Base-by-base conservation (phyloP, 1,140 invertebrate species). In the Paramacrobiotus metropolitanus region DNA sequence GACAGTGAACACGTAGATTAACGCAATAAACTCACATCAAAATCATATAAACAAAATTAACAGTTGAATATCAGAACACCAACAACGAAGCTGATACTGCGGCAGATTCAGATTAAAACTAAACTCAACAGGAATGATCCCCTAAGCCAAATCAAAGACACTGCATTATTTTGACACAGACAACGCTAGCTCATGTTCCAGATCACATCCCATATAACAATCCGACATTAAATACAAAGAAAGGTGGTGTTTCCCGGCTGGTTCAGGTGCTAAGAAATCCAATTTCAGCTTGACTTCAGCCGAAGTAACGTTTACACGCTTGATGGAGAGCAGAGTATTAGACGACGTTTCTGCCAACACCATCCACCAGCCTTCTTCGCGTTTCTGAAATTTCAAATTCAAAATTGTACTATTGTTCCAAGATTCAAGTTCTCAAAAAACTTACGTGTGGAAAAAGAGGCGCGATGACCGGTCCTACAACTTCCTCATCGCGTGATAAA, bases 341-440 rank as follows among this genome's bases (percentile, higher is more conserved):
- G 79, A 80, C 69, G 87, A 89, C 0, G 89, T 86, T 73, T 97
- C 93, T 1, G 94, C 93, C 68, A 99, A 91, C 21, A 99, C 92
- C 2, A 99, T 86, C 93, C 95, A 99, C 94, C 95, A 99, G 40
- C 92, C 91, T 77, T 99, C 94, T 73, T 99, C 94, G 59, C 92
- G 82, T 82, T 94, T 94, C 80, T 87, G 76, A 28, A 74, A 74
- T 62, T 64, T 66, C 64, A 66, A 65, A 63, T 40, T 65, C 55
- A 29, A 30, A 60, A 31, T 48, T 44, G 2, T 60, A 30, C 34
- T 9, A 15, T 40, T 40, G 9, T 67, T 1, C 60, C 31, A 61
- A 65, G 62, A 55, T 62, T 45, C 18, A 44, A 18, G 2, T 21
- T 9, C 45, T 60, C 18, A 60, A 40, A 64, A 55, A 60, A 65